phyloP scores from a whole-genome alignment of 2,797 vertebrate species.

The Enteromius anoplus region DNA sequence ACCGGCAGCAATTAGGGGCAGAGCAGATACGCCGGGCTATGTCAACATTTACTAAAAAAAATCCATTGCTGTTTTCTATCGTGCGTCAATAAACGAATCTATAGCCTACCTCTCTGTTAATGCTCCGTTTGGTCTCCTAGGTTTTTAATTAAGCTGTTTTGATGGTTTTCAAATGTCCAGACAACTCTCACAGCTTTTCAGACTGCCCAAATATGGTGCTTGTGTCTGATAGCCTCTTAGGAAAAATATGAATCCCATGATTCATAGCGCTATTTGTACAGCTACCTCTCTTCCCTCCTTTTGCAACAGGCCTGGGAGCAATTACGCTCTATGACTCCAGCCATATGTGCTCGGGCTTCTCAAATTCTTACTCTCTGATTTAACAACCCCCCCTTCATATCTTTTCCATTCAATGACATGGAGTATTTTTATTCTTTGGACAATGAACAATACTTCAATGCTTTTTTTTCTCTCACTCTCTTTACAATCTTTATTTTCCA shows the following conservation, averaged over 20 bases:
- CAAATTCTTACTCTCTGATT: constrained; percentile 67
- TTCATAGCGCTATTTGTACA: constrained; percentile 64
- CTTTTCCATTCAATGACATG: constrained; percentile 67
- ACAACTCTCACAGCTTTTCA: constrained; percentile 40
- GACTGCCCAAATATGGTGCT: constrained; percentile 57
- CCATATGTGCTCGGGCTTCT: constrained; percentile 72
- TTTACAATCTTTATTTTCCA: constrained; percentile 12
- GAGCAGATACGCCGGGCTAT: constrained; percentile 11
- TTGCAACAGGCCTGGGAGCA: constrained; percentile 71
- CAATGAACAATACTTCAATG: constrained; percentile 65
- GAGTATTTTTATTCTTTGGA: constrained; percentile 69
- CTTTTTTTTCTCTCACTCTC: constrained; percentile 30
- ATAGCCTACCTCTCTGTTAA: not conserved
- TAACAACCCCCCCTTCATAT: constrained; percentile 63
- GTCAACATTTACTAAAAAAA: constrained; percentile 36
- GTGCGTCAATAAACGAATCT: constrained; percentile 5
- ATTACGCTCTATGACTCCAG: constrained; percentile 74
- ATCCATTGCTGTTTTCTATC: constrained; percentile 6
- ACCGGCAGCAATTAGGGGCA: constrained; percentile 44
- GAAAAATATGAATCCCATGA: constrained; percentile 56
- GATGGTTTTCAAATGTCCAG: constrained; percentile 21
- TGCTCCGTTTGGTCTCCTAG: constrained; percentile 1
- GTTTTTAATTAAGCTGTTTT: constrained; percentile 42
- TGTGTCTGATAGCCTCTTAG: constrained; percentile 56
- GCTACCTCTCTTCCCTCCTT: constrained; percentile 57